phyloP scores from a whole-genome alignment of 2,888 invertebrate genomes.

The Eilema griseolum region DNA sequence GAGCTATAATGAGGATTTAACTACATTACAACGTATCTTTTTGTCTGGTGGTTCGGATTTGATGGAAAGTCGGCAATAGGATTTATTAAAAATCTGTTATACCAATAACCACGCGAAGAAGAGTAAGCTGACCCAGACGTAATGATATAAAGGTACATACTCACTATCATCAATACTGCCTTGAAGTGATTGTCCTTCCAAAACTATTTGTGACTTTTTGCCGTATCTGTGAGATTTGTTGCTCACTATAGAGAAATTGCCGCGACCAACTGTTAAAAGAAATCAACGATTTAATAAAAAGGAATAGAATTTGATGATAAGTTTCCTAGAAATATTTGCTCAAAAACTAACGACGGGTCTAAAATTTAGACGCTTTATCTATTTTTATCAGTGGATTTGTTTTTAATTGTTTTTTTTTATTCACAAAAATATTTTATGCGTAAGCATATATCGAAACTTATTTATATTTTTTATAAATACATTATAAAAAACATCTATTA shows the following conservation, averaged over 20 bases:
- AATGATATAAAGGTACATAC: constrained; percentile 41
- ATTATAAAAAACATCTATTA: too few relatives aligned
- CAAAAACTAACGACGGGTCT: neutral
- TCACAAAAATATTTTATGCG: neutral
- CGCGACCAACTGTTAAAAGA: constrained; percentile 89
- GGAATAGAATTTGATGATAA: neutral
- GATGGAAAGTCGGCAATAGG: neutral
- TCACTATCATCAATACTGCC: constrained; percentile 77
- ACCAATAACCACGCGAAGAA: constrained; percentile 17
- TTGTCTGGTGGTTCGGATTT: neutral
- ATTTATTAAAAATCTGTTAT: neutral
- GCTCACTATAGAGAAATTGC: constrained; percentile 95
- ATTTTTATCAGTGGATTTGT: neutral
- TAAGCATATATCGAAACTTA: too few relatives aligned
- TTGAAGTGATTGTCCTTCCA: constrained; percentile 80
- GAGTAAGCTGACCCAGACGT: constrained; percentile 11
- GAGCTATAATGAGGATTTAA: neutral
- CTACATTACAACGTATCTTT: neutral
- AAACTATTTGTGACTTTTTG: constrained; percentile 89
- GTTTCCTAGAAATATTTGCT: neutral
- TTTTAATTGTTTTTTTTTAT: neutral
- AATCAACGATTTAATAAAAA: neutral
- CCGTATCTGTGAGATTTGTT: constrained; percentile 95
- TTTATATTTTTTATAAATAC: too few relatives aligned
- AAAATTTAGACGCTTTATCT: neutral